These are phyloP conservation scores for Marmota monax DNA, from an alignment of 2,113 vertebrate genomes.

Conservation along the genomic window DNA sequence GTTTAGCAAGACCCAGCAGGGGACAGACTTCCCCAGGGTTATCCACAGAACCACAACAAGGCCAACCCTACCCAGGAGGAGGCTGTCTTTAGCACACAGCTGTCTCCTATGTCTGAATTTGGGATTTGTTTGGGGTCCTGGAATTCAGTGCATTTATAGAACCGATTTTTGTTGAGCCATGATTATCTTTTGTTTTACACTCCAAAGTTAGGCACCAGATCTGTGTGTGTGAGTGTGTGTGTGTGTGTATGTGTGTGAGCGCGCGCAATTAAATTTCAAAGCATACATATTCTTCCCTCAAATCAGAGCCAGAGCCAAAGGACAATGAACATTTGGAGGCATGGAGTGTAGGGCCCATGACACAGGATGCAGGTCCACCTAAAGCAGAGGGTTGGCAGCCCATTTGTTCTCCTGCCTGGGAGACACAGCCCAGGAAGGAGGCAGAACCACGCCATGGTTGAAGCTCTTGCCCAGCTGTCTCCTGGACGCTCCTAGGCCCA, in stretches of 20 bases:
- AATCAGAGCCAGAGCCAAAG: not conserved
- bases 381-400: not conserved
- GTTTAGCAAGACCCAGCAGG: not conserved
- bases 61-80: not conserved
- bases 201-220: not conserved
- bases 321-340: not conserved
- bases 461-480: not conserved
- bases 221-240: not conserved
- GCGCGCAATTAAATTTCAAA: not conserved
- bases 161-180: not conserved
- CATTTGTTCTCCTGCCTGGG: not conserved
- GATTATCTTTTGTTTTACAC: not conserved
- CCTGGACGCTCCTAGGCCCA: not conserved
- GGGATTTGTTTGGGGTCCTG: not conserved
- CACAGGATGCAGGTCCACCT: not conserved
- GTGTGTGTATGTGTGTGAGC: not conserved
- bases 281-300: not conserved
- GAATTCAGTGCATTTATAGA: not conserved
- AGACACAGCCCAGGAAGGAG: not conserved
- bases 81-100: not conserved
- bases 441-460: not conserved
- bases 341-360: not conserved
- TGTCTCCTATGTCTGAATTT: not conserved
- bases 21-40: not conserved
- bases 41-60: accelerated